Base-by-base conservation (phyloP, 2,888 invertebrate species). In the Caenorhabditis sulstoni region DNA sequence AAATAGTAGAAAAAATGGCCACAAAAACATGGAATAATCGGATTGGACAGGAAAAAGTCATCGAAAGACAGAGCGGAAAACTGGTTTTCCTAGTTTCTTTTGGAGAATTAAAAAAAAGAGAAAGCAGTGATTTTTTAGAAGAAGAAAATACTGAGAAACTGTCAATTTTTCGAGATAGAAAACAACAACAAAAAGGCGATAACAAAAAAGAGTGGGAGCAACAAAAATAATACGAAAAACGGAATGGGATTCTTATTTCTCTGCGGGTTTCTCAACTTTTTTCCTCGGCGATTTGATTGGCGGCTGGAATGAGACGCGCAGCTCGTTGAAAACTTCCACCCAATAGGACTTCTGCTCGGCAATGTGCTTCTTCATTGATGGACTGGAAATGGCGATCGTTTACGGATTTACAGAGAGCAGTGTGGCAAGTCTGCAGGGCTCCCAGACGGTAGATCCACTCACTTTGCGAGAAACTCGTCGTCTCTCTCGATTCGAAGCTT, bases 401-500 rank as follows among this genome's bases (percentile, higher is more conserved):
- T 29, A 5, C 29, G 29, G 37, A 44, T 44, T 20, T n/a, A n/a
- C n/a, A n/a, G n/a, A n/a, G n/a, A n/a, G n/a, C n/a, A n/a, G n/a
- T n/a, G n/a, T n/a, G n/a, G n/a, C n/a, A n/a, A n/a, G n/a, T n/a
- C n/a, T n/a, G n/a, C n/a, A n/a, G 29, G 29, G 29, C 29, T 7
- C 29, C 4, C 4, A 7, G 29, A 18, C n/a, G 3, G 22, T 9
- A 59, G 35, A 52, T 44, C 7, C 14, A 58, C 47, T 41, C 20
- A 82, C 82, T 67, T 57, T 0, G 77, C 55, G 22, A 81, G 53
- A 52, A 81, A 81, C 4, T 55, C 41, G 9, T 65, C 57, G 44
- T 83, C 83, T 14, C 52, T 23, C 8, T 67, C 67, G 37, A 80
- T 73, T 12, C 73, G 45, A n/a, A 83, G 57, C 37, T 73, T 80